Percentiles rank a stretch among this genome's conserved stretches.
phyloP scores from a whole-genome alignment of 2,113 vertebrate genomes.

The Suncus etruscus region DNA sequence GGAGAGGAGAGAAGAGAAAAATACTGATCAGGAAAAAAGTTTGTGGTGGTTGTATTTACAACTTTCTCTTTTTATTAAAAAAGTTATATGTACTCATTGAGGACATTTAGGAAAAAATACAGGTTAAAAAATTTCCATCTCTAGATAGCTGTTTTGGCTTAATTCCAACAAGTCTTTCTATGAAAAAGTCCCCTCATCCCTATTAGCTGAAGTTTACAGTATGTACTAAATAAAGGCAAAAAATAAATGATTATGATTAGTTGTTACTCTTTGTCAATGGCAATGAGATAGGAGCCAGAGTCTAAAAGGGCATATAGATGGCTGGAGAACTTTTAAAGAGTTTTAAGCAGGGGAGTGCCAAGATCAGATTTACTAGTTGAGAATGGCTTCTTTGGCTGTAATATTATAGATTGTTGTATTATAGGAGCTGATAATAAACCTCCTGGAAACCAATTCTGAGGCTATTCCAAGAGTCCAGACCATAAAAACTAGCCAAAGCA shows the following conservation, averaged over 20 bases:
- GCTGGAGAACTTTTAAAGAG: neutral
- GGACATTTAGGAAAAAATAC: conserved; percentile 41
- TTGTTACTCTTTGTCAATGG: neutral
- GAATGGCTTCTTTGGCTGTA: neutral
- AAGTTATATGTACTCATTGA: neutral
- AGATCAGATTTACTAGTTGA: conserved; percentile 3
- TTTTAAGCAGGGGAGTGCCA: neutral
- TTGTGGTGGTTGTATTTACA: conserved; percentile 12
- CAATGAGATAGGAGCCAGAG: neutral
- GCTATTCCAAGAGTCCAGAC: neutral
- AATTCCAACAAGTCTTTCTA: conserved; percentile 33
- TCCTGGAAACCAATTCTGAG: conserved; percentile 7
- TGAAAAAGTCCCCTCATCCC: neutral
- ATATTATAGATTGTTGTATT: neutral
- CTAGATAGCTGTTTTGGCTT: conserved; percentile 3
- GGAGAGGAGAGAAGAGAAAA: no score
- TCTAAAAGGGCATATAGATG: neutral
- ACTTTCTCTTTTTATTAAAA: neutral
- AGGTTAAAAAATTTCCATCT: neutral
- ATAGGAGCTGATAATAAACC: neutral
- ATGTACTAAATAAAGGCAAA: neutral
- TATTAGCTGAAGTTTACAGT: conserved; percentile 24
- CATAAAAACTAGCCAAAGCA: neutral
- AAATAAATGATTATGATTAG: neutral
- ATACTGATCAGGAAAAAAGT: conserved; percentile 15